Evolutionary conservation across 92 coral and sea anemone genomes (phyloP).

Genomic region (Bergia puertoricense): DNA sequence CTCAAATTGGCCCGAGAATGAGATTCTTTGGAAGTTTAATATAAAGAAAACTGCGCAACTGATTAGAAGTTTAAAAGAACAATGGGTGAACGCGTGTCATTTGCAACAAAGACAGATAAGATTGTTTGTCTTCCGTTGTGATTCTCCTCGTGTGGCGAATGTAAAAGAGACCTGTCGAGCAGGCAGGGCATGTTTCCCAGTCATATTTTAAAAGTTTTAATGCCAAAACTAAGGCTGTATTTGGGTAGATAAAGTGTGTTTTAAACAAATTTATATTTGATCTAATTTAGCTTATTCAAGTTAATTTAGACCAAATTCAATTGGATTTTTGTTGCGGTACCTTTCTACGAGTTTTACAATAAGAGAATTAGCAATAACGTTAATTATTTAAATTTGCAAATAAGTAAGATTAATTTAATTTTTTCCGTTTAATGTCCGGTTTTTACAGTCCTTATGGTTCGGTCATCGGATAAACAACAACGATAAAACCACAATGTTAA

Average conservation of each 20-base stretch:
- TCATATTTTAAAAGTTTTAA: not conserved
- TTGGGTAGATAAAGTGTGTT: not conserved
- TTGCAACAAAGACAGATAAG: not conserved
- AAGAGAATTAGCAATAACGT: not conserved
- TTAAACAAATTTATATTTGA: not conserved
- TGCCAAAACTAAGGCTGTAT: constrained; percentile 2
- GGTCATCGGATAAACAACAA: too few relatives aligned
- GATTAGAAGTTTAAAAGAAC: constrained; percentile 1
- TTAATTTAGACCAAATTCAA: not conserved
- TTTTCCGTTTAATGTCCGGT: not conserved
- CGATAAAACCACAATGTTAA: too few relatives aligned
- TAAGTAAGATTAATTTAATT: too few relatives aligned
- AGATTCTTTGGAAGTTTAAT: not conserved
- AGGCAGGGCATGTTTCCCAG: not conserved
- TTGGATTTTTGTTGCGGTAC: not conserved
- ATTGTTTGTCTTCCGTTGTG: not conserved
- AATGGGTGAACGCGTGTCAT: constrained; percentile 29
- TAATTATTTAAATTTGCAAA: too few relatives aligned
- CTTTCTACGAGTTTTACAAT: not conserved
- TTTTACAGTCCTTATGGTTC: not conserved
- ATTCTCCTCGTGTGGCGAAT: not conserved
- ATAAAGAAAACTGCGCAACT: constrained; percentile 2
- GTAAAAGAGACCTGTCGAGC: not conserved
- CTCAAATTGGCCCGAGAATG: not conserved
- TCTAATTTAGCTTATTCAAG: not conserved